These are phyloP conservation scores for Synaphobranchus kaupii DNA, from an alignment of 2,797 vertebrate genomes.

Conservation along the genomic window DNA sequence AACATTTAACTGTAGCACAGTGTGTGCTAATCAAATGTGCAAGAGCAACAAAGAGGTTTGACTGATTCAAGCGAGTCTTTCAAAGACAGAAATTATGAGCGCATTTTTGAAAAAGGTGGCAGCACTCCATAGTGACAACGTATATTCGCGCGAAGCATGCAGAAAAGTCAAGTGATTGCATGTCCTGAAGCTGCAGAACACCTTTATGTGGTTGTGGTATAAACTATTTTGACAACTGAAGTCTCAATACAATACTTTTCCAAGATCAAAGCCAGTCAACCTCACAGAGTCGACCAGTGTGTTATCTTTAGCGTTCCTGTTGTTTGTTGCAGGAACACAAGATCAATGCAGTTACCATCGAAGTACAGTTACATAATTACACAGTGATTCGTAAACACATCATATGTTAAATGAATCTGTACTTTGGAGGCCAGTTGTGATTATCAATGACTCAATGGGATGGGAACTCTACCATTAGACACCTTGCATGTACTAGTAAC, in stretches of 20 bases:
- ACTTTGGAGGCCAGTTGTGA: too few species aligned
- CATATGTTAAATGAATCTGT: too few species aligned
- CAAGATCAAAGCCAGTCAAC: background rate
- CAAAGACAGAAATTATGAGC: background rate
- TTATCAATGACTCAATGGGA: too few species aligned
- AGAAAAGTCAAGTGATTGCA: background rate
- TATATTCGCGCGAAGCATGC: background rate
- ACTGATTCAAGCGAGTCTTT: background rate
- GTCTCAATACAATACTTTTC: background rate
- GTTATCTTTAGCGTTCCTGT: background rate
- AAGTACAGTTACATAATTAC: too few species aligned
- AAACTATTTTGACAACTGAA: background rate
- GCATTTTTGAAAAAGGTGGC: background rate
- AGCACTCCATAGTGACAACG: background rate
- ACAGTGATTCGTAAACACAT: too few species aligned
- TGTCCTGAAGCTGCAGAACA: background rate
- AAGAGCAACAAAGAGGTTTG: background rate
- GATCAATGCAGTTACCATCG: too few species aligned
- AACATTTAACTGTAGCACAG: background rate
- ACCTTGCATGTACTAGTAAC: background rate
- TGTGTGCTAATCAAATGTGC: background rate
- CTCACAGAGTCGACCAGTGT: background rate
- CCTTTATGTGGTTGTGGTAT: slow-evolving; percentile 14
- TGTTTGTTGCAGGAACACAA: background rate
- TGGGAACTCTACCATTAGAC: too few species aligned